Evolutionary conservation across 1,140 invertebrate genomes (phyloP), one percentile per base, ranked within the genome.

Genomic region (Diuraphis noxia): DNA sequence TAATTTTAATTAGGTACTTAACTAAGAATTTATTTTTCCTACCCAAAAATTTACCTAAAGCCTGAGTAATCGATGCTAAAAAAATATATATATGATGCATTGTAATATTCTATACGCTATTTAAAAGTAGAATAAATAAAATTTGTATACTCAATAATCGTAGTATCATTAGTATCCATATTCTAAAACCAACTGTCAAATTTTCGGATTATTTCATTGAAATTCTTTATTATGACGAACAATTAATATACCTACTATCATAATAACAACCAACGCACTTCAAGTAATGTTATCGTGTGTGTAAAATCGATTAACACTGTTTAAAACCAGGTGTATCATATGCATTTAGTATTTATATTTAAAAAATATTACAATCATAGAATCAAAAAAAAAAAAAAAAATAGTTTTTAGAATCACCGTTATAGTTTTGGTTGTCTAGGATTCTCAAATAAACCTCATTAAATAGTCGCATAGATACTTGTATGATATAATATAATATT

Each of bases 391-490:
- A n/a, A n/a, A n/a, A n/a, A n/a, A n/a, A 72, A 72, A 13, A n/a
- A 72, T 72, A 72, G 4, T n/a, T 72, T 72, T 72, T 72, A 23
- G 13, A 72, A 72, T 72, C 30, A 81, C 10, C 36, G 3, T 81
- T 40, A 81, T 81, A 81, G 38, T 40, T 81, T n/a, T n/a, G 30
- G 81, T 82, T 82, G 81, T 82, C 81, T 40, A 41, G 81, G 40
- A 82, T 43, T 82, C 40, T 41, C 40, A 41, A 13, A 17, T 38
- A 13, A 63, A 72, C 10, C n/a, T 63, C n/a, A n/a, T n/a, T 72
- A n/a, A 72, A 72, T 72, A 72, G 56, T 6, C 6, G 17, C 56
- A 72, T 34, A 72, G 13, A 72, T 72, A 72, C 56, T 13, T 63
- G 13, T 30, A 63, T 63, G 9, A 13, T 63, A 63, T 63, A 63